Evolutionary conservation across 1,140 invertebrate species (phyloP), one percentile per base, ranked within the genome.

Genomic region (Temnothorax nylanderi): DNA sequence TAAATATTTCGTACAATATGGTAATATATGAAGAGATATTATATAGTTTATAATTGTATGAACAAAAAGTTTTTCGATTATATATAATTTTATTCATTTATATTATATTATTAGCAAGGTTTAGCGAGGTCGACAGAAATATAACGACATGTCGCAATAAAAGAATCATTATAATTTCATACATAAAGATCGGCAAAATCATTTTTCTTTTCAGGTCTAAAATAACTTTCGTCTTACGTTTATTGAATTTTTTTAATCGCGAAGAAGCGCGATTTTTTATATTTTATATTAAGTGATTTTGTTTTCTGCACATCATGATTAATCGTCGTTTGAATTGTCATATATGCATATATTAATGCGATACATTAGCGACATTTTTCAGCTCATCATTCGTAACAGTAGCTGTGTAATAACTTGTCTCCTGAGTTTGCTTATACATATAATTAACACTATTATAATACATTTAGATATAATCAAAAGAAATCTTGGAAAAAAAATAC

Each of bases 201-300:
- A 49, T 56, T 75, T 74, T 56, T 80, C 16, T 87, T 84, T 51
- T 76, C 44, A 54, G 18, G 4, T 47, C 13, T 21, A 18, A 67
- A 49, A 41, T 85, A 76, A 71, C 47, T 85, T 87, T 76, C 81
- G 86, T 87, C 67, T 74, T 87, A 84, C 85, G 85, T 81, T 78
- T 37, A 51, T 37, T 26, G 11, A 86, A 86, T 51, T 32, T 41
- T 54, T 62, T 82, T 44, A 49, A 47, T 74, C 8, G 10, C n/a
- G 3, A 62, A 51, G 11, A 69, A 81, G 32, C 47, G 41, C 37
- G 47, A 18, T 16, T 78, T 47, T 49, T 18, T 18, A 56, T 81
- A 64, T 54, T 32, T 80, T 26, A 62, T 74, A 41, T 76, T 62
- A 62, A 85, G 37, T 72, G 44, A 64, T 34, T 64, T 82, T 74